Evolutionary conservation across 64 coral and sea anemone genomes (phyloP), one percentile per base, ranked within the genome.

Genomic region (Pocillopora damicornis): DNA sequence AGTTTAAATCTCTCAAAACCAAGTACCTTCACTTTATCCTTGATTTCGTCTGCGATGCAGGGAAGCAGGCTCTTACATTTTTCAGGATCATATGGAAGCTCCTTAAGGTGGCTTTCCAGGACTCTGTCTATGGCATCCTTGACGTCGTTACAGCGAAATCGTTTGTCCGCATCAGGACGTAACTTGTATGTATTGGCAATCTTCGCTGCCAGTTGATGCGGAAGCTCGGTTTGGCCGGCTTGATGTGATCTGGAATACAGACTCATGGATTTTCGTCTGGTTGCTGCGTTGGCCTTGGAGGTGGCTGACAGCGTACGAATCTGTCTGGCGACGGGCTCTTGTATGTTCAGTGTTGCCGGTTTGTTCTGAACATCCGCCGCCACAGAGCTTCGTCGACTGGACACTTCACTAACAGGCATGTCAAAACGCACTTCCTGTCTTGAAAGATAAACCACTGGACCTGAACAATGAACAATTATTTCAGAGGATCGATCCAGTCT

Each of bases 1-100:
- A 94, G 76, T 75, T 94, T 94, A 30, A 87, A 94, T 37, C 93
- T 62, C 0, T 89, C 82, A 68, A 87, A 94, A 4, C 93, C 93
- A 14, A 94, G 9, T 11, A 74, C 26, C 77, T 94, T 94, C 16
- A 94, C 93, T 72, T 79, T 75, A 8, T 78, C 83, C 13, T 89
- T 87, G 58, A 94, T 94, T 25, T 94, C 93, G 37, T 94, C 88
- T 18, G 83, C 77, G 9, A 94, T 67, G 16, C 76, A 73, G 20
- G 79, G 76, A 5, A 90, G 36, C 9, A 94, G 36, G 45, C 20
- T 37, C 36, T 83, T 76, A 79, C 88, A 87, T 67, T 88, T 67
- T 34, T 90, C 93, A 1, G 88, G 25, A 77, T 82, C 65, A 37
- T 94, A 94, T 13, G 71, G 25, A 15, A 79, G 23, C 11, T 80